These are phyloP conservation scores for Holcopasites calliopsidis DNA, from an alignment of 1,140 invertebrate genomes.

Conservation along the genomic window DNA sequence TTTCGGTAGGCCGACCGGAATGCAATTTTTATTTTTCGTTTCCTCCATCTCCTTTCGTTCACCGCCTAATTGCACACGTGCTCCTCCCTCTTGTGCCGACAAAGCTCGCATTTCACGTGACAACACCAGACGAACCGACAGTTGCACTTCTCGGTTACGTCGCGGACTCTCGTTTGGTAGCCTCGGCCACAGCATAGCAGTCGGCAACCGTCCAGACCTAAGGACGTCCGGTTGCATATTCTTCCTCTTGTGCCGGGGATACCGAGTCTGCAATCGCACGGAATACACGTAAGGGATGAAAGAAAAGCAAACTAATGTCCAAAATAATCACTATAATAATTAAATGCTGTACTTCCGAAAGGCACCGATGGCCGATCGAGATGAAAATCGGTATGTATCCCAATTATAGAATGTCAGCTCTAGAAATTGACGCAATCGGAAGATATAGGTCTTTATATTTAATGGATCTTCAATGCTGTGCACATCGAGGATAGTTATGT, in stretches of 20 bases:
- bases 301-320: too few species aligned
- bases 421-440: too few species aligned
- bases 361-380: too few species aligned
- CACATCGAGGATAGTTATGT: too few species aligned
- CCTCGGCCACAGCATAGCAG: constrained; percentile 95
- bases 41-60: neutral
- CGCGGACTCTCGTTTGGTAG: constrained; percentile 91
- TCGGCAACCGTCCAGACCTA: constrained; percentile 89
- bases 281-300: too few species aligned
- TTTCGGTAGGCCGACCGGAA: constrained; percentile 51
- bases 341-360: too few species aligned
- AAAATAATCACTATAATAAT: neutral
- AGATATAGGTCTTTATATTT: too few species aligned
- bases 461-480: too few species aligned
- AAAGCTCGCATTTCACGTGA: constrained; percentile 92
- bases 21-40: constrained; percentile 26
- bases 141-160: constrained; percentile 94
- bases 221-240: constrained; percentile 90
- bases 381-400: too few species aligned
- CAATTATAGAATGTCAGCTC: too few species aligned
- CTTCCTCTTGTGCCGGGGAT: constrained; percentile 92
- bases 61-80: constrained; percentile 90
- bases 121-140: constrained; percentile 98
- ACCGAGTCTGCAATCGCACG: constrained; percentile 83
- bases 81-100: constrained; percentile 88